Percentiles rank a stretch among this genome's conserved stretches.
These are phyloP conservation scores for Tetragonula carbonaria DNA, from an alignment of 2,888 invertebrate species.

Conservation along the genomic window DNA sequence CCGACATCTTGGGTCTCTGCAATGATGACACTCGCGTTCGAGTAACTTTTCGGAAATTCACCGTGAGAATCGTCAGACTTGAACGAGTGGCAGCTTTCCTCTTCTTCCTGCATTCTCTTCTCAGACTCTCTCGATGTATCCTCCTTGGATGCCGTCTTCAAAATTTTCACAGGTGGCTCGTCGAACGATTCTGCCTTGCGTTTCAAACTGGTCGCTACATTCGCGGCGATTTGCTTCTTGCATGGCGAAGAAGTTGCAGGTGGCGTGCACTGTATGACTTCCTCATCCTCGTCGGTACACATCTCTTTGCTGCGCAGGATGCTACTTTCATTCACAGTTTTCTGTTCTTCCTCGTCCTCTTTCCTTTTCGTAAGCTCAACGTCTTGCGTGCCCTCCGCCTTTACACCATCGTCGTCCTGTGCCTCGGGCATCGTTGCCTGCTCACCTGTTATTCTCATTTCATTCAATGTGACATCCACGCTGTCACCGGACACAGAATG, in stretches of 20 bases:
- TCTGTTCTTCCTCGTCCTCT: not conserved
- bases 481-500: not conserved
- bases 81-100: constrained; percentile 33
- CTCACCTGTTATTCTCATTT: not conserved
- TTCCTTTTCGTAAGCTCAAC: not conserved
- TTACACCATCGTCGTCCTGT: not conserved
- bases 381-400: constrained; percentile 1
- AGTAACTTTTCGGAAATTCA: constrained; percentile 28
- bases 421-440: not conserved
- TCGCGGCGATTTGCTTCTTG: constrained; percentile 36
- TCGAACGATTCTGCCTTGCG: constrained; percentile 62
- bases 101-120: constrained; percentile 23
- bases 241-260: constrained; percentile 47
- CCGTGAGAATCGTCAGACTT: constrained; percentile 47
- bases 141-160: constrained; percentile 41
- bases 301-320: constrained; percentile 14
- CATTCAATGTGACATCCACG: not conserved
- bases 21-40: constrained; percentile 50
- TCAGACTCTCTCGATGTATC: constrained; percentile 13
- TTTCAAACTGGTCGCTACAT: constrained; percentile 43
- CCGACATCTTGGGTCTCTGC: constrained; percentile 65
- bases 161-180: constrained; percentile 61
- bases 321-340: not conserved
- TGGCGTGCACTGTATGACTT: constrained; percentile 70
- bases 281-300: constrained; percentile 60